Evolutionary conservation across 2,113 vertebrate genomes (phyloP).

Genomic region (Fregetta grallaria): DNA sequence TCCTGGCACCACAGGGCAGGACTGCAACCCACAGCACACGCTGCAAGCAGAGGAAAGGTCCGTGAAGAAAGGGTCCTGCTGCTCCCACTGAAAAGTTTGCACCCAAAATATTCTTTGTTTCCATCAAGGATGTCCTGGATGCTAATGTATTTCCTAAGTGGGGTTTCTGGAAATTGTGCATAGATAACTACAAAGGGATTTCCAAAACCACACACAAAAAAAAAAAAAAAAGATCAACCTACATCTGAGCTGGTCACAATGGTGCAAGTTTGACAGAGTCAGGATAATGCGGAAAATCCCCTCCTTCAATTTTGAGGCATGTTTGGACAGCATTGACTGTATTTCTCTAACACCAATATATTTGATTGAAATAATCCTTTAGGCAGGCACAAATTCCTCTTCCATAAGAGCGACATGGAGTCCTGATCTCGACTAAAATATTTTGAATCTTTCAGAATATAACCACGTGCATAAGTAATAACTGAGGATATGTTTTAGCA

Average conservation of each 20-base stretch:
- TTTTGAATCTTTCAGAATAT: not conserved
- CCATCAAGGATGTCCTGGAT: not conserved
- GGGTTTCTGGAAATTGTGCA: not conserved
- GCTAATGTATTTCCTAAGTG: not conserved
- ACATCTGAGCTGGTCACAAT: not conserved
- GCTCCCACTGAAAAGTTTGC: not conserved
- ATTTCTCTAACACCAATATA: not conserved
- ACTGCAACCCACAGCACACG: not conserved
- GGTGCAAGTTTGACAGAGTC: not conserved
- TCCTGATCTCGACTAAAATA: not conserved
- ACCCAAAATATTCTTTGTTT: not conserved
- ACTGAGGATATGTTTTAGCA: not conserved
- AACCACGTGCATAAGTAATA: not conserved
- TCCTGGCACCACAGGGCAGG: rapidly evolving
- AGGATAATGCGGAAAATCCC: not conserved
- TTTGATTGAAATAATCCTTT: not conserved
- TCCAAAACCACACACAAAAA: not conserved
- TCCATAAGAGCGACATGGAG: not conserved
- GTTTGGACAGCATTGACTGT: not conserved
- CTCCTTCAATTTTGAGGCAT: not conserved
- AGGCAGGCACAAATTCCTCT: not conserved
- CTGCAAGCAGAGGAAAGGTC: not conserved
- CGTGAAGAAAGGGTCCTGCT: not conserved
- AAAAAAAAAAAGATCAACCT: not conserved
- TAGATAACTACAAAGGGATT: not conserved